Base-by-base conservation (phyloP, 2,797 vertebrate species). In the Phyllotis vaccarum region DNA sequence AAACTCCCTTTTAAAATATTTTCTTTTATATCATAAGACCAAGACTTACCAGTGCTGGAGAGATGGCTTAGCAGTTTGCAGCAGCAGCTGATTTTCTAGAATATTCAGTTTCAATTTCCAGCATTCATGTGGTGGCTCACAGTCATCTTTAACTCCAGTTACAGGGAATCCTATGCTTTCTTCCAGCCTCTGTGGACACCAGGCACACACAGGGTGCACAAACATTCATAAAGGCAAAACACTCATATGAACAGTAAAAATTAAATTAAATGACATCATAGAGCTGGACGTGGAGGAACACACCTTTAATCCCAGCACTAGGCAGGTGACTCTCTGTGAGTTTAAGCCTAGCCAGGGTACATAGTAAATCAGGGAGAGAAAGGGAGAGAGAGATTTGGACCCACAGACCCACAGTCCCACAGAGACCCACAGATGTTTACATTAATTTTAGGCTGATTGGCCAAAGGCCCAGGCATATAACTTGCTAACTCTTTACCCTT, bases 1-100 rank as follows among this genome's bases (percentile, higher is more conserved):
- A 19, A 74, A 70, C 6, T 80, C 81, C 87, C 8, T 86, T 94
- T 95, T 89, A 17, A n/a, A 68, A 60, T 13, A 81, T 37, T 93
- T 80, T 37, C 82, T 95, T 78, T 62, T 86, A 29, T n/a, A 79
- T 76, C 43, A 5, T 43, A 83, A 75, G 46, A n/a, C 34, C 58
- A 83, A 80, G 72, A 58, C 1, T 72, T 60, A 62, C 9, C 43
- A 29, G 58, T 16, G 14, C 56, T 43, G 56, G 56, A 64, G 62
- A 64, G 80, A 82, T 43, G 37, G 37, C 56, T 60, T 10, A 60
- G 56, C 22, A 43, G 37, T 21, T 49, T 66, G n/a, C 31, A 66
- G 60, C 60, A 46, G 11, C 5, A 11, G 82, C 29, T 66, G 82
- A 6, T 85, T 66, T 66, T 85, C 60, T 21, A 66, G 29, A 66